These are phyloP conservation scores for Lycocerus yunnanus DNA, from an alignment of 2,888 invertebrate species.

Conservation along the genomic window DNA sequence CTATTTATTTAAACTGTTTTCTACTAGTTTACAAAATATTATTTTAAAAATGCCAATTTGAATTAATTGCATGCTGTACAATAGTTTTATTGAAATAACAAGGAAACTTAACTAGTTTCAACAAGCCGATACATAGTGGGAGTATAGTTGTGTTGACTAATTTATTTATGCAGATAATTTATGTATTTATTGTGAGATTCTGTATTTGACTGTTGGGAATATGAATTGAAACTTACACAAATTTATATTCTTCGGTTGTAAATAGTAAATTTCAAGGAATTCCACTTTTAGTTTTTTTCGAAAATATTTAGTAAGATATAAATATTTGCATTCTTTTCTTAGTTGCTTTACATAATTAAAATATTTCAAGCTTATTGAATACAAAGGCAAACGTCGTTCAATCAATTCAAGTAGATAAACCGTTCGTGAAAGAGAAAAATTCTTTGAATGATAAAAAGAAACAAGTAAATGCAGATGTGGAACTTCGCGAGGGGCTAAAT, in stretches of 20 bases:
- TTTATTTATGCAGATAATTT: neutral
- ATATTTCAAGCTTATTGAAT: constrained; percentile 2
- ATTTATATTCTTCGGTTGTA: neutral
- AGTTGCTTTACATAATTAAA: neutral
- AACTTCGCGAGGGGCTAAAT: constrained; percentile 21
- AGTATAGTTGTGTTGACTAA: no score
- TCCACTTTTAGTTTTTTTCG: neutral
- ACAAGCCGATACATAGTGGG: no score
- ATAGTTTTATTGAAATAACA: no score
- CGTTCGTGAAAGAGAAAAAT: constrained; percentile 5
- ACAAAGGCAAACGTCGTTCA: constrained; percentile 1
- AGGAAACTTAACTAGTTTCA: no score
- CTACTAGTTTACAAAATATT: no score
- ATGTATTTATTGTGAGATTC: no score
- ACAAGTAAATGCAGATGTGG: constrained; percentile 26
- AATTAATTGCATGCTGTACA: no score
- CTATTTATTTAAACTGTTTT: no score
- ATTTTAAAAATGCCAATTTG: no score
- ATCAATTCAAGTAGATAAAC: constrained; percentile 4
- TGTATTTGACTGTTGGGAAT: neutral
- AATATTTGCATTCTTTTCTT: neutral
- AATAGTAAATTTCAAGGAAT: neutral
- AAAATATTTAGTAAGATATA: neutral
- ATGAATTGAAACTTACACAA: neutral
- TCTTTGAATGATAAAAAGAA: constrained; percentile 22